Evolutionary conservation across 2,797 vertebrate species (phyloP), one percentile per base, ranked within the genome.

Genomic region (Cyclopterus lumpus): DNA sequence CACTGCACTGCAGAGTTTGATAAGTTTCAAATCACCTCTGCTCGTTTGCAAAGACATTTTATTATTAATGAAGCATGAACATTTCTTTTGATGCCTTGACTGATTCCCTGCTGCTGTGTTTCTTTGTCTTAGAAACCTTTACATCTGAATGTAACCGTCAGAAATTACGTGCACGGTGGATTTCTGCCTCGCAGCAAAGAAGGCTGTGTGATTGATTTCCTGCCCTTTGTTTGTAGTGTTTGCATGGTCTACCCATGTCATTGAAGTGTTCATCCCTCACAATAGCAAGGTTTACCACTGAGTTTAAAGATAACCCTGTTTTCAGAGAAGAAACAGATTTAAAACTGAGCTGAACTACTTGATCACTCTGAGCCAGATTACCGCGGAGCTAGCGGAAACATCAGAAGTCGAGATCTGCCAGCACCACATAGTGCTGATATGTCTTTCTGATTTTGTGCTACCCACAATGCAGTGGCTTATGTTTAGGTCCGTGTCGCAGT

Each of bases 391-490:
- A 58, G 68, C 10, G 24, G 68, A 81, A 83, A 86, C 76, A 61
- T 71, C 8, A 28, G 63, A 70, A 36, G 12, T 68, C 24, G 42
- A 58, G 71, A 67, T 80, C 64, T 49, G 66, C 71, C 79, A 61
- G 68, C 70, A 6, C 70, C 20, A 1, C 64, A 26, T 68, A 76
- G 77, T 4, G 5, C 57, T 49, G 73, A 79, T 76, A 73, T 88
- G 80, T 75, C 84, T 84, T 81, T 84, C 83, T 88, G 86, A 83
- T 88, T 87, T 76, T 79, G 63, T 73, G 67, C 72, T 71, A 12
- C n/a, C 64, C 71, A 75, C 81, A 84, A 90, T 89, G 86, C 80
- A 70, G 44, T 87, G 88, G 91, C 88, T 91, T 93, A 90, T 87
- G 92, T 88, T 87, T 83, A 86, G 90, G 88, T 91, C 86, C 80